phyloP scores from a whole-genome alignment of 2,113 vertebrate species.

The Smithornis capensis region DNA sequence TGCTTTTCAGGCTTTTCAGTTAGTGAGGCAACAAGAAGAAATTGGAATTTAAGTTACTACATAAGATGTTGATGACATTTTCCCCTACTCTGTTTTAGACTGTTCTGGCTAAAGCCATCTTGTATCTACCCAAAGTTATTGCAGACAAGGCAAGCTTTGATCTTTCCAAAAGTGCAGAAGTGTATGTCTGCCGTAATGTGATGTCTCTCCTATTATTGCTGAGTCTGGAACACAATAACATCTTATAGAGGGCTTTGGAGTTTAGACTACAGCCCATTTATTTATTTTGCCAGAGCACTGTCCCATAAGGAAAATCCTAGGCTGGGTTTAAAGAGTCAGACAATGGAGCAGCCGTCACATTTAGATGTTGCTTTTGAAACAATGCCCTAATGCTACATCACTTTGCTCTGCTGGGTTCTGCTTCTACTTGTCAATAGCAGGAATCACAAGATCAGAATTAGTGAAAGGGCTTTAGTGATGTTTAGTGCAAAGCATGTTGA shows the following conservation, averaged over 20 bases:
- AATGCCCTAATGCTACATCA: constrained; percentile 49
- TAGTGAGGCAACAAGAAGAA: neutral
- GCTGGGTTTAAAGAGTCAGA: constrained; percentile 54
- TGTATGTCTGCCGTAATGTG: neutral
- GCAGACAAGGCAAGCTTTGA: constrained; percentile 43
- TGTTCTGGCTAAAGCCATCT: neutral
- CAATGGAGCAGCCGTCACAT: constrained; percentile 44
- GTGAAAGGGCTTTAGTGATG: constrained; percentile 27
- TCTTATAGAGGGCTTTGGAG: constrained; percentile 51
- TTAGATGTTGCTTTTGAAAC: constrained; percentile 64
- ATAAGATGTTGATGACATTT: neutral
- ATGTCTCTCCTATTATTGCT: constrained; percentile 19
- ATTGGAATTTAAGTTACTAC: neutral
- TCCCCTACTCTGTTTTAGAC: neutral
- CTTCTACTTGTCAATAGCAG: constrained; percentile 26
- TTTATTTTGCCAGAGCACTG: constrained; percentile 56
- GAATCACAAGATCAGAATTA: constrained; percentile 60
- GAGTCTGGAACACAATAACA: constrained; percentile 50
- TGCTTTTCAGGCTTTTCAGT: neutral
- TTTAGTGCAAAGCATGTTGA: constrained; percentile 36
- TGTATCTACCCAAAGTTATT: neutral
- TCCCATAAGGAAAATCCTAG: constrained; percentile 51
- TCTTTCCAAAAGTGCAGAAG: constrained; percentile 29
- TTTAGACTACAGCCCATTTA: constrained; percentile 54
- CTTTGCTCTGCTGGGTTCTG: constrained; percentile 50